These are phyloP conservation scores for Rhadina sibilatrix DNA, from an alignment of 2,113 vertebrate species.

Conservation along the genomic window DNA sequence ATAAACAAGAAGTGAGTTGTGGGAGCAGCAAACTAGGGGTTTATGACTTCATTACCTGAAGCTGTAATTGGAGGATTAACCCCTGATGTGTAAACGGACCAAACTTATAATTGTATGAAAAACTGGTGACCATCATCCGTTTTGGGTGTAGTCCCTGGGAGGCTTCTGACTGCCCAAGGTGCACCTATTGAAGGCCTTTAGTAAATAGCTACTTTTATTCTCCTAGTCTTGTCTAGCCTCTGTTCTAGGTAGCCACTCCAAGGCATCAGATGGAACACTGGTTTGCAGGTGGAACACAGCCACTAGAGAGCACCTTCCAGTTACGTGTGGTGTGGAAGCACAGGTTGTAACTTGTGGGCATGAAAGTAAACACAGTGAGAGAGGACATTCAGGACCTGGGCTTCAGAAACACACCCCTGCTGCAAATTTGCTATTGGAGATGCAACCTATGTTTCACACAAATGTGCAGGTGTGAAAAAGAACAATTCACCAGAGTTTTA, in stretches of 20 bases:
- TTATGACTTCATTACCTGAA: background rate
- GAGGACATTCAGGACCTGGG: background rate
- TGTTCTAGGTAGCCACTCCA: background rate
- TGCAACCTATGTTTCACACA: accelerated
- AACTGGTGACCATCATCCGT: background rate
- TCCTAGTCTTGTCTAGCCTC: background rate
- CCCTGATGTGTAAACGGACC: background rate
- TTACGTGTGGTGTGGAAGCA: background rate
- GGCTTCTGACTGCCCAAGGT: background rate
- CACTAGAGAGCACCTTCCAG: background rate
- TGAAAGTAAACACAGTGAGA: background rate
- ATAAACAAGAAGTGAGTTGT: background rate
- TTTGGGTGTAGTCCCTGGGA: background rate
- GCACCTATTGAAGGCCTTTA: background rate
- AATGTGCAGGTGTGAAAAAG: background rate
- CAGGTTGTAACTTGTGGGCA: background rate
- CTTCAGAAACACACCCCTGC: background rate
- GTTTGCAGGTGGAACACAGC: background rate
- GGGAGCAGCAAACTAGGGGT: background rate
- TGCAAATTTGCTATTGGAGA: background rate
- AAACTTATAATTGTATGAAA: background rate
- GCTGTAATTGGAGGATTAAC: background rate
- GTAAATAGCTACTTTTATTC: background rate
- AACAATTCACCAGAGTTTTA: background rate
- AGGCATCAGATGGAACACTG: background rate